Base-by-base conservation (phyloP, 2,113 vertebrate species). In the Trogon surrucura region DNA sequence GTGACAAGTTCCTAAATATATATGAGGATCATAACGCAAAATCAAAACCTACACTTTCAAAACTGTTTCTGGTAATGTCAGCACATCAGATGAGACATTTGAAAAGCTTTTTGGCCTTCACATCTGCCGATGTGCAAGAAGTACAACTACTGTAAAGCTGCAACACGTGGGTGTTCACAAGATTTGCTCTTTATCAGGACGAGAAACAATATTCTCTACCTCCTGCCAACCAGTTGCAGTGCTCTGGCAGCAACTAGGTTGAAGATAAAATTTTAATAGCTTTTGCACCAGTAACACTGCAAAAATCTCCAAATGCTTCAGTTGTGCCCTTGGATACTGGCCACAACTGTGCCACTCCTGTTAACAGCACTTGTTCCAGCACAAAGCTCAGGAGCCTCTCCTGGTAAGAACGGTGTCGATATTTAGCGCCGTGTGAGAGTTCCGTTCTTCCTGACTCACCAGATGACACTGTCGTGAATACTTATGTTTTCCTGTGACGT, bases 401-500 rank as follows among this genome's bases (percentile, higher is more conserved):
- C 64, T 61, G n/a, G 44, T n/a, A 36, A 74, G 61, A 80, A 25
- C 11, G 21, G 19, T 4, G 20, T 29, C 30, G 34, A 16, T 5
- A 56, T 53, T 36, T 6, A 44, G 45, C 1, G 17, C 18, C 18
- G 27, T 2, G 32, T 34, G 62, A 34, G 45, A 77, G 30, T 3
- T 57, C 21, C 17, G 9, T 25, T 70, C 16, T 11, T 61, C 13
- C 61, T 29, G 34, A 96, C 98, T 97, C 97, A 99, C 99, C 99
- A 99, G 88, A 99, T 98, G 86, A 98, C 98, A 27, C 98, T 99
- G 96, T 99, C 99, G 34, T 99, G 99, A 58, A 98, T 97, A 13
- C 99, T 99, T 96, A 99, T 99, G 97, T 99, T 99, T 97, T 99
- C 99, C 71, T 99, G 99, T 4, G 99, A 99, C 95, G 99, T 99